Evolutionary conservation across 2,888 invertebrate genomes (phyloP).

Genomic region (Zele albiditarsus): DNA sequence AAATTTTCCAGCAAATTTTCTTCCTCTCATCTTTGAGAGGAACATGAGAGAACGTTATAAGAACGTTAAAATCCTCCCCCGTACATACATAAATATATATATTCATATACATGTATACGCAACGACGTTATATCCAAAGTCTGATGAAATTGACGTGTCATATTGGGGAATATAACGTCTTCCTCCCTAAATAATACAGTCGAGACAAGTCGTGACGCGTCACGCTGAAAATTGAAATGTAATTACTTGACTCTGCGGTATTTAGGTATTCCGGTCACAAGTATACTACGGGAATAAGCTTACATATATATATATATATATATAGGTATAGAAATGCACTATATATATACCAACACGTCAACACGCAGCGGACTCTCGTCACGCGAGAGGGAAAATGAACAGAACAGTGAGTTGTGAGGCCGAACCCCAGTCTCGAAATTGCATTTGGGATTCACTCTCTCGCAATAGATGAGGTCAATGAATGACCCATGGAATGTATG

Average conservation of each 20-base stretch:
- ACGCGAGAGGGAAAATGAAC: neutral
- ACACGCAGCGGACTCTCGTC: slow-evolving; percentile 3
- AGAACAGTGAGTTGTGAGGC: neutral
- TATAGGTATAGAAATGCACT: neutral
- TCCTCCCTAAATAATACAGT: slow-evolving; percentile 27
- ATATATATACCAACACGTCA: neutral
- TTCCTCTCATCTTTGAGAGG: too few relatives aligned
- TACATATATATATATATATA: neutral
- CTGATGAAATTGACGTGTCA: neutral
- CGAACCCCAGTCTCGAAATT: slow-evolving; percentile 17
- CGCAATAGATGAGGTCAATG: slow-evolving; percentile 18
- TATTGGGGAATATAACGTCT: slow-evolving; percentile 16
- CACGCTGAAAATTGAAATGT: slow-evolving; percentile 39
- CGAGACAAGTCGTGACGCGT: slow-evolving; percentile 24
- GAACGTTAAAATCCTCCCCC: too few relatives aligned
- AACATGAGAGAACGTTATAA: too few relatives aligned
- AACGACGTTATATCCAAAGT: neutral
- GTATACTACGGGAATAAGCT: slow-evolving; percentile 22
- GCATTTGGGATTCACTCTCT: slow-evolving; percentile 20
- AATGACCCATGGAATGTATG: slow-evolving; percentile 22
- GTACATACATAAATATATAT: neutral
- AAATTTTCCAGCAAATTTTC: too few relatives aligned
- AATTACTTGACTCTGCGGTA: slow-evolving; percentile 33
- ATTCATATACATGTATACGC: neutral
- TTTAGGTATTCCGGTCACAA: slow-evolving; percentile 41